Percentiles rank a stretch among this genome's conserved stretches.
phyloP scores from a whole-genome alignment of 2,888 invertebrate genomes.

The Lepas anatifera region DNA sequence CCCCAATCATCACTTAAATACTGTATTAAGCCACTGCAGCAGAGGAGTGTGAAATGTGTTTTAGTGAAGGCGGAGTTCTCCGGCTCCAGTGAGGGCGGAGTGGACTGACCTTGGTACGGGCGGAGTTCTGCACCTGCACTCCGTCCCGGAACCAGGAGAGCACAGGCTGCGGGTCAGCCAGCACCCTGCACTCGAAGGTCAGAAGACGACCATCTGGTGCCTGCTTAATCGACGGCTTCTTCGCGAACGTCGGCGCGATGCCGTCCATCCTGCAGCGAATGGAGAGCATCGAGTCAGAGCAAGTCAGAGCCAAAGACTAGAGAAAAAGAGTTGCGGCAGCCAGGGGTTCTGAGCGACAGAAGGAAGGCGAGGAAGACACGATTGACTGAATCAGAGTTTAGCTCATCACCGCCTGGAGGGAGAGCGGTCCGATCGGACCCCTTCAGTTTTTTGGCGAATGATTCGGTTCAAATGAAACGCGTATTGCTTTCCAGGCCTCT shows the following conservation, averaged over 20 bases:
- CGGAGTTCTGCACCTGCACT: conserved; percentile 60
- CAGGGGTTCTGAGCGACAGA: not conserved
- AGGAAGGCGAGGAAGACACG: not conserved
- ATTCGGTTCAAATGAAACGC: no score
- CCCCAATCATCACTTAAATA: no score
- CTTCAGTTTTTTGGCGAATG: no score
- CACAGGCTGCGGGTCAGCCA: conserved; percentile 79
- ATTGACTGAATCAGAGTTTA: no score
- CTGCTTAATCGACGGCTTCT: conserved; percentile 93
- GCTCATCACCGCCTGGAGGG: no score
- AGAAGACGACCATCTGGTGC: conserved; percentile 90
- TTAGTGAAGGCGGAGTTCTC: no score
- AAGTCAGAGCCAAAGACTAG: not conserved
- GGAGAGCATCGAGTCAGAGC: not conserved
- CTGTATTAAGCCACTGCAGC: no score
- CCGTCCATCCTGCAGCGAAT: conserved; percentile 83
- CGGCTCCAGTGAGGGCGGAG: no score
- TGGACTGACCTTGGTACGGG: conserved; percentile 67
- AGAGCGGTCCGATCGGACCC: no score
- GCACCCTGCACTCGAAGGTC: conserved; percentile 86
- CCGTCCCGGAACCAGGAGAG: conserved; percentile 86
- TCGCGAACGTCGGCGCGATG: conserved; percentile 92
- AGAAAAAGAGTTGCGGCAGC: not conserved
- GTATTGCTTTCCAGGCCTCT: no score
- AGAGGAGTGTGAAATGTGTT: no score